phyloP scores from a whole-genome alignment of 2,888 invertebrate genomes.

The Liodrosophila aerea region DNA sequence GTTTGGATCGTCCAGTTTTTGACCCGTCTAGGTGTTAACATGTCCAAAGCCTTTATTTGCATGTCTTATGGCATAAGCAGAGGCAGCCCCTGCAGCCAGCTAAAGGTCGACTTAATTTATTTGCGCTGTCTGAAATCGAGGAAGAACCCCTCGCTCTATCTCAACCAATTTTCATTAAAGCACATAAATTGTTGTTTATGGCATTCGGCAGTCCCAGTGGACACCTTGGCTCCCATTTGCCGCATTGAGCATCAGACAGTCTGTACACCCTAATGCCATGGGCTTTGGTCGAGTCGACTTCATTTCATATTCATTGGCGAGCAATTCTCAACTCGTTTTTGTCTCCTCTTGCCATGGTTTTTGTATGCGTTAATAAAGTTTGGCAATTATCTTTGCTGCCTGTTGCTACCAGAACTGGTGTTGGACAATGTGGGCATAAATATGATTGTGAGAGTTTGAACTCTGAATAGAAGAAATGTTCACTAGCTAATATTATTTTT shows the following conservation, averaged over 20 bases:
- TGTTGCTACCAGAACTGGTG: slow-evolving; percentile 55
- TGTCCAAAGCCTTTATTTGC: slow-evolving; percentile 53
- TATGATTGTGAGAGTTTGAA: too few species aligned
- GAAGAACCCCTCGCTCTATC: slow-evolving; percentile 36
- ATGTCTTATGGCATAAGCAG: slow-evolving; percentile 7
- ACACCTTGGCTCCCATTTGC: slow-evolving; percentile 20
- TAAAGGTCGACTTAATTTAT: slow-evolving; percentile 61
- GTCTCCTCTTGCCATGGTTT: slow-evolving; percentile 24
- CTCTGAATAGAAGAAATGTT: too few species aligned
- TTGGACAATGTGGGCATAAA: too few species aligned
- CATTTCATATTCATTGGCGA: slow-evolving; percentile 71
- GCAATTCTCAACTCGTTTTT: slow-evolving; percentile 48
- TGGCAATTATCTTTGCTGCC: slow-evolving; percentile 71
- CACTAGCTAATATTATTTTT: too few species aligned
- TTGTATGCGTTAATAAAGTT: slow-evolving; percentile 68
- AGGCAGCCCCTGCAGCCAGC: neutral
- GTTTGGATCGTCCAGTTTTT: slow-evolving; percentile 42
- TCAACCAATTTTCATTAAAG: slow-evolving; percentile 74
- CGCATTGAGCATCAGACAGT: slow-evolving; percentile 8
- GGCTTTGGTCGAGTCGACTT: slow-evolving; percentile 36
- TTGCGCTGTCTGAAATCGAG: slow-evolving; percentile 59
- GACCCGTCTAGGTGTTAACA: slow-evolving; percentile 57
- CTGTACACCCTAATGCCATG: slow-evolving; percentile 7
- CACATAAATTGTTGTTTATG: slow-evolving; percentile 76
- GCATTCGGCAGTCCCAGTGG: slow-evolving; percentile 20